phyloP scores from a whole-genome alignment of 2,888 invertebrate genomes.

The Trachelus iudaicus region DNA sequence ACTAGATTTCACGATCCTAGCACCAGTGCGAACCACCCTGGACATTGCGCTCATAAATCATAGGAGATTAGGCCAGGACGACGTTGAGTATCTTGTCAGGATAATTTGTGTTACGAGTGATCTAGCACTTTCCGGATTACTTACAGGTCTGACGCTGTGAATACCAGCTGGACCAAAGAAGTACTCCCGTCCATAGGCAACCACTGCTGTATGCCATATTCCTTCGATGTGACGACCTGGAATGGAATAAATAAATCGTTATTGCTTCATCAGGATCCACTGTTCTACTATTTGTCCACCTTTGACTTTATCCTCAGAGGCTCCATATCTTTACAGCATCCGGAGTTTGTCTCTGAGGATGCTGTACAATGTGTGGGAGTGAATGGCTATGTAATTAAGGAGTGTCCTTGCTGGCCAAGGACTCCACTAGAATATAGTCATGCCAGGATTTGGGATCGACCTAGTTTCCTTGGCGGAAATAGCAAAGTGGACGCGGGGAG shows the following conservation, averaged over 20 bases:
- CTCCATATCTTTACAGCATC: neutral
- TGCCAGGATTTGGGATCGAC: conserved; percentile 26
- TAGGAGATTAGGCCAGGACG: neutral
- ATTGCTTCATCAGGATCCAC: neutral
- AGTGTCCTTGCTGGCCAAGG: neutral
- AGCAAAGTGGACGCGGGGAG: conserved; percentile 38
- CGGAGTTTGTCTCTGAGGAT: neutral
- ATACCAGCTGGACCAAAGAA: conserved; percentile 88
- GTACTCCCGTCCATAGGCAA: conserved; percentile 87
- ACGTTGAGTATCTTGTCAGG: neutral
- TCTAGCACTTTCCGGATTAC: conserved; percentile 58
- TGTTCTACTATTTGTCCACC: neutral
- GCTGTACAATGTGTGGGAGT: neutral
- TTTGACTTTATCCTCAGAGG: neutral
- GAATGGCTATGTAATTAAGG: neutral
- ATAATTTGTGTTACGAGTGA: neutral
- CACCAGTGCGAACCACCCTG: neutral
- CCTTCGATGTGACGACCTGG: conserved; percentile 88
- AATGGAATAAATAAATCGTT: conserved; percentile 25
- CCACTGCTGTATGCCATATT: conserved; percentile 95
- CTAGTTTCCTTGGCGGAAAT: conserved; percentile 47
- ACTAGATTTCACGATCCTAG: conserved; percentile 31
- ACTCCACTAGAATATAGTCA: neutral
- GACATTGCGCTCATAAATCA: neutral
- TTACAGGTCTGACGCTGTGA: conserved; percentile 82